phyloP scores from a whole-genome alignment of 1,140 invertebrate genomes.

The Papilio aristodemus region DNA sequence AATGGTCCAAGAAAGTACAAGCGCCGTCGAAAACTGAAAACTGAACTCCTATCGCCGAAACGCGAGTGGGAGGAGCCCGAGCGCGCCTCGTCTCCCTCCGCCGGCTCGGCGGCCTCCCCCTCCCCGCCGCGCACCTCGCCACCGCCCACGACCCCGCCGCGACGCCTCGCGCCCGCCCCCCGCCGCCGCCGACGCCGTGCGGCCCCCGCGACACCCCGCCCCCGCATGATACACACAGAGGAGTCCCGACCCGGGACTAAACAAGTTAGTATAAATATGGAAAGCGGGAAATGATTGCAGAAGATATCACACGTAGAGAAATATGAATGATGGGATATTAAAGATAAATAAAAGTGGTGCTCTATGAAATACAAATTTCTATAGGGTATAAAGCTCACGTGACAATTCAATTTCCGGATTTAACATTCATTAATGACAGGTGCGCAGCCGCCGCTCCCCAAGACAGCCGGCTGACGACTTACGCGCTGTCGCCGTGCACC shows the following conservation, averaged over 20 bases:
- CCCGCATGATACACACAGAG: slow-evolving; percentile 87
- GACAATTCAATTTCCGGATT: slow-evolving; percentile 3
- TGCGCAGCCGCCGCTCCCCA: slow-evolving; percentile 70
- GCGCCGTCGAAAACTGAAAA: slow-evolving; percentile 86
- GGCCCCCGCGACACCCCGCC: slow-evolving; percentile 74
- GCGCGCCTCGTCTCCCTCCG: slow-evolving; percentile 44
- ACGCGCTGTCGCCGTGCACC: slow-evolving; percentile 58
- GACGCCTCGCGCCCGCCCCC: slow-evolving; percentile 42
- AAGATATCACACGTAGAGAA: no score
- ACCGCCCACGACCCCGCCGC: slow-evolving; percentile 68
- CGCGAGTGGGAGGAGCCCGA: slow-evolving; percentile 48
- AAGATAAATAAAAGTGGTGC: no score
- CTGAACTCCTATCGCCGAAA: slow-evolving; percentile 68
- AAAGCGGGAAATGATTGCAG: no score
- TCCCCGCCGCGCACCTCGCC: slow-evolving; percentile 31
- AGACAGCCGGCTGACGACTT: slow-evolving; percentile 76
- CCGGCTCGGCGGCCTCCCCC: slow-evolving; percentile 34
- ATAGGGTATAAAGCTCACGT: slow-evolving; percentile 30
- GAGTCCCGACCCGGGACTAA: slow-evolving; percentile 65
- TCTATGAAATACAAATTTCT: no score
- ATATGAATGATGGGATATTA: no score
- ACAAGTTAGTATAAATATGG: slow-evolving; percentile 47
- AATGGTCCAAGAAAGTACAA: slow-evolving; percentile 90
- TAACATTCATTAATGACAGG: slow-evolving; percentile 49
- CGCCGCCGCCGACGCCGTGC: slow-evolving; percentile 32